A percentile compares a stretch with the other conserved stretches of the same genome.
These are phyloP conservation scores for Pharmacophagus antenor DNA, from an alignment of 2,888 invertebrate species.

Conservation along the genomic window DNA sequence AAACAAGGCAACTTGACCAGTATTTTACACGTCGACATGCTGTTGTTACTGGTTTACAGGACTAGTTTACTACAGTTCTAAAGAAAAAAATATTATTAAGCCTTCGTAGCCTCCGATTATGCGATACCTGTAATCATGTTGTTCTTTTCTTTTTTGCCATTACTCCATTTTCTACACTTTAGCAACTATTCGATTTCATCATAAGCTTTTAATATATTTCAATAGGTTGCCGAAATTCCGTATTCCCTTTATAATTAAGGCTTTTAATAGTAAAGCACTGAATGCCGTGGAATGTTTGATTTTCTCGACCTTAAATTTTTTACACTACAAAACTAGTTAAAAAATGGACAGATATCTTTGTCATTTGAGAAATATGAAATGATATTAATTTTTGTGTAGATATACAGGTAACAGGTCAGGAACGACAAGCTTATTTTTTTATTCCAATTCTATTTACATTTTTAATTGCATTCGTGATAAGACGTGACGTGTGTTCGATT, in stretches of 20 bases:
- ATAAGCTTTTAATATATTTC: not conserved
- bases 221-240: not conserved
- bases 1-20: conserved; percentile 13
- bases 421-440: too few species aligned
- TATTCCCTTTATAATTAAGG: not conserved
- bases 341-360: too few species aligned
- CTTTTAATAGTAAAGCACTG: not conserved
- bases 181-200: conserved; percentile 6
- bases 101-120: conserved; percentile 37
- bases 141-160: conserved; percentile 9
- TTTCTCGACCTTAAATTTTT: too few species aligned
- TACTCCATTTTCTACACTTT: conserved; percentile 1
- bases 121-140: conserved; percentile 32
- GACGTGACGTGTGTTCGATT: too few species aligned
- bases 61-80: conserved; percentile 38
- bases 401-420: too few species aligned
- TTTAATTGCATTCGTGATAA: too few species aligned
- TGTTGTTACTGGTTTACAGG: conserved; percentile 30
- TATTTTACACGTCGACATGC: conserved; percentile 18
- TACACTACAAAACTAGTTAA: too few species aligned
- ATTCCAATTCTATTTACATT: too few species aligned
- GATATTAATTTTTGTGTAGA: too few species aligned
- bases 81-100: conserved; percentile 51
- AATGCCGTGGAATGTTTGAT: not conserved
- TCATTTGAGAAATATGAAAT: too few species aligned